Conservation (phyloP, 1,140 invertebrate species). For the Aphidius ervi region DNA sequence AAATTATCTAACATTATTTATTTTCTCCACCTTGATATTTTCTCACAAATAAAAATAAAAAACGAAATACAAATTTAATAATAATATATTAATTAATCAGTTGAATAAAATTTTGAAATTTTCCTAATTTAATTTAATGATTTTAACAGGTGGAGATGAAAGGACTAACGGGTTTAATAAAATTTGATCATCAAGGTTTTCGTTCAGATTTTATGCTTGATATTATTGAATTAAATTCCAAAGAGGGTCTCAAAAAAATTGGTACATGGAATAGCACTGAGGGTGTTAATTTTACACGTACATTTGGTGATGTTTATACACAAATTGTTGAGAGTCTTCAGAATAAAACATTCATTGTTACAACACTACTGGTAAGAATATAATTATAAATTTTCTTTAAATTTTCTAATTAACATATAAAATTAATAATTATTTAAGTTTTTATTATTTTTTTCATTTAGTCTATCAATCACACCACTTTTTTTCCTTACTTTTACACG, state of each 20-base stretch:
- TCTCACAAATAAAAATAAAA: too few relatives aligned
- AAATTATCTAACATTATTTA: too few relatives aligned
- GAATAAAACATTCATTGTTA: slow-evolving; percentile 89
- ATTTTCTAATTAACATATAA: neutral
- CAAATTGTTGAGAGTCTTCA: slow-evolving; percentile 83
- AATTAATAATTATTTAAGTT: slow-evolving; percentile 30
- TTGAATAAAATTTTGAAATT: neutral
- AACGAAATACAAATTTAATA: too few relatives aligned
- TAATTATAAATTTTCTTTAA: slow-evolving; percentile 12
- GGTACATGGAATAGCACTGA: slow-evolving; percentile 86
- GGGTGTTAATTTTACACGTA: slow-evolving; percentile 86
- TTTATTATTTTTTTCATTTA: slow-evolving; percentile 20
- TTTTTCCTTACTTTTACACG: neutral
- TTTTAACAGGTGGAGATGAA: slow-evolving; percentile 76
- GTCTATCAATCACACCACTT: neutral
- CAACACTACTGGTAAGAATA: slow-evolving; percentile 79
- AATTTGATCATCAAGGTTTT: slow-evolving; percentile 92
- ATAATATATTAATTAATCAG: neutral
- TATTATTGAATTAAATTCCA: slow-evolving; percentile 78
- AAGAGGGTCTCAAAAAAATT: slow-evolving; percentile 76
- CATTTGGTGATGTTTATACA: slow-evolving; percentile 76
- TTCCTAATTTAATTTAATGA: neutral
- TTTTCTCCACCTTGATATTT: too few relatives aligned
- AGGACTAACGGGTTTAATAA: slow-evolving; percentile 87
- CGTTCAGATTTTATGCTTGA: slow-evolving; percentile 86